Evolutionary conservation across 1,140 invertebrate species (phyloP), one percentile per base, ranked within the genome.

Genomic region (Tribolium madens): DNA sequence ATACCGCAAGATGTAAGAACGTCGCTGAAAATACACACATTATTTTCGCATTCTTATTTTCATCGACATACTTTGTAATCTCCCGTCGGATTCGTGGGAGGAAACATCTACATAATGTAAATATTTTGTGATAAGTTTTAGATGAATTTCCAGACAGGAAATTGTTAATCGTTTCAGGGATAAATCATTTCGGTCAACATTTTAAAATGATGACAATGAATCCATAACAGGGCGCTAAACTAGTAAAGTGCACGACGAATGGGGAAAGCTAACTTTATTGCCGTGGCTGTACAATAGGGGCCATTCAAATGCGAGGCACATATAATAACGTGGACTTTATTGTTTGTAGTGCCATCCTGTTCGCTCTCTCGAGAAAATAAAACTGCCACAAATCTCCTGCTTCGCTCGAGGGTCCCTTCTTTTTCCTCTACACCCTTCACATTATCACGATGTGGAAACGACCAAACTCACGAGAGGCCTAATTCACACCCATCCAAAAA

Each of bases 381-480:
- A 81, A 77, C 78, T 73, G 78, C 80, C 80, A 79, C 80, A 81
- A 81, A 81, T 81, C 80, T 79, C 80, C 68, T 60, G 21, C 47
- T 12, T 15, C 42, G 57, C 64, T 69, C 68, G 73, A 64, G 50
- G 77, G 69, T 47, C 42, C 42, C 17, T 71, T 76, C 76, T 68
- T 72, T 52, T 75, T 68, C 53, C 57, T 33, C 14, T 68, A 47
- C 68, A 71, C 68, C 68, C 68, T 71, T 48, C 50, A 50, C 48
- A 73, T 73, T 73, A 73, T 73, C 71, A 73, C 77, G 64, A 42
- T 76, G 60, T 74, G 77, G 53, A 47, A 70, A 18, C 14, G 64
- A 3, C 50, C 50, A 14, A 53, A 53, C 14, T 53, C 50, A 26
- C 21, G n/a, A n/a, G n/a, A n/a, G n/a, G 15, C 50, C 50, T 53